Conservation (phyloP, 30 jellyfish, hydroid and myxozoan species). For the Chrysaora quinquecirrha region DNA sequence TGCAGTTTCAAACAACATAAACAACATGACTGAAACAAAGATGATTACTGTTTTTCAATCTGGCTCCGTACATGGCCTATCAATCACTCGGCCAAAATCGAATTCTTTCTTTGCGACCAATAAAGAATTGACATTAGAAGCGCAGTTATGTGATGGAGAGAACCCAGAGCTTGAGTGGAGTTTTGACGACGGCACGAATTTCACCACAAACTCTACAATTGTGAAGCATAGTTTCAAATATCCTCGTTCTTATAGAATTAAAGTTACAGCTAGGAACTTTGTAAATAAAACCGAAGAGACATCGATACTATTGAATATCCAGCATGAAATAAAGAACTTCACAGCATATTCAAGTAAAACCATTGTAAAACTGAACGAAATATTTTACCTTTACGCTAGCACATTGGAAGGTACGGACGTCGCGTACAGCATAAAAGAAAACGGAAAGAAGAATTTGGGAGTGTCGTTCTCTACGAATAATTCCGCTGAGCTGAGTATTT, state of each 20-base stretch:
- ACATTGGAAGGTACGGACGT: conserved; percentile 53
- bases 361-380: conserved; percentile 28
- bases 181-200: conserved; percentile 43
- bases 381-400: conserved; percentile 2
- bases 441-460: neutral
- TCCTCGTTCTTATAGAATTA: conserved; percentile 25
- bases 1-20: conserved; percentile 13
- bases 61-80: conserved; percentile 61
- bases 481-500: neutral
- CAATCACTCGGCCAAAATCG: neutral
- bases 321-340: conserved; percentile 49
- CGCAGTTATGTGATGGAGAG: conserved; percentile 42
- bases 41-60: conserved; percentile 12
- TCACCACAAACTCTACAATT: neutral
- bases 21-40: neutral
- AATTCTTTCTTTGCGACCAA: neutral
- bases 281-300: neutral
- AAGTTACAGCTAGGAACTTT: conserved; percentile 22
- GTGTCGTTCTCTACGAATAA: neutral
- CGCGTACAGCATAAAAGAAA: neutral
- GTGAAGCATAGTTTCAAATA: conserved; percentile 1
- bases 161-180: conserved; percentile 30
- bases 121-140: neutral
- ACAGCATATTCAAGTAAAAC: conserved; percentile 22
- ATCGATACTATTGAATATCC: conserved; percentile 1